Evolutionary conservation across 2,888 invertebrate genomes (phyloP).

Genomic region (Therioaphis trifolii): DNA sequence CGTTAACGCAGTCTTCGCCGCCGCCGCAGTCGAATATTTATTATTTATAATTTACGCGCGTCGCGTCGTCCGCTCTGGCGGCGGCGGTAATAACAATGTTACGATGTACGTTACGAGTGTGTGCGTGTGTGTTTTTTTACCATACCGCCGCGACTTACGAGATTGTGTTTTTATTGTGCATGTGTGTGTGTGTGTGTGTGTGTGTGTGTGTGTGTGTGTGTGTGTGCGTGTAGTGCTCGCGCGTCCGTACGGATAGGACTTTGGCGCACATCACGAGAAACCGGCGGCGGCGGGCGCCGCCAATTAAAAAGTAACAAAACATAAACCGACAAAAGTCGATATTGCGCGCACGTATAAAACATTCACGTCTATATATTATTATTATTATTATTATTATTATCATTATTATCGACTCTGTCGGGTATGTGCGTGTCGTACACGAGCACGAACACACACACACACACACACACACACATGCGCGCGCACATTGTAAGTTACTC

Average conservation of each 20-base stretch:
- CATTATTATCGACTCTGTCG: neutral
- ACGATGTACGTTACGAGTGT: neutral
- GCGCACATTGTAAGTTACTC: neutral
- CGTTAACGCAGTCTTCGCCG: neutral
- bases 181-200: too few species aligned
- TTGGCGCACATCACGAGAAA: neutral
- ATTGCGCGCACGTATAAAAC: neutral
- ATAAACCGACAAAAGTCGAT: slow-evolving; percentile 1
- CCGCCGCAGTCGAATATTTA: slow-evolving; percentile 42
- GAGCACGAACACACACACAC: too few species aligned
- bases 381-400: too few species aligned
- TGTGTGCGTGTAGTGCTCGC: too few species aligned
- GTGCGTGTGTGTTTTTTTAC: too few species aligned
- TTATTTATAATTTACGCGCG: slow-evolving; percentile 25
- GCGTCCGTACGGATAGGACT: too few species aligned
- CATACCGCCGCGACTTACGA: too few species aligned
- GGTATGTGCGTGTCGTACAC: neutral
- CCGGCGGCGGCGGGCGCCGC: slow-evolving; percentile 11
- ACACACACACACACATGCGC: too few species aligned
- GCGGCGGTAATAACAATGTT: slow-evolving; percentile 23
- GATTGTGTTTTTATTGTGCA: too few species aligned
- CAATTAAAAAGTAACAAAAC: slow-evolving; percentile 25
- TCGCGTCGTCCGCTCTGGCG: too few species aligned
- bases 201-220: too few species aligned
- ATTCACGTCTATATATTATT: too few species aligned